Percentiles rank a stretch among this genome's conserved stretches.
Conservation (phyloP, 2,113 vertebrate genomes). For the Phylloscopus trochiloides region DNA sequence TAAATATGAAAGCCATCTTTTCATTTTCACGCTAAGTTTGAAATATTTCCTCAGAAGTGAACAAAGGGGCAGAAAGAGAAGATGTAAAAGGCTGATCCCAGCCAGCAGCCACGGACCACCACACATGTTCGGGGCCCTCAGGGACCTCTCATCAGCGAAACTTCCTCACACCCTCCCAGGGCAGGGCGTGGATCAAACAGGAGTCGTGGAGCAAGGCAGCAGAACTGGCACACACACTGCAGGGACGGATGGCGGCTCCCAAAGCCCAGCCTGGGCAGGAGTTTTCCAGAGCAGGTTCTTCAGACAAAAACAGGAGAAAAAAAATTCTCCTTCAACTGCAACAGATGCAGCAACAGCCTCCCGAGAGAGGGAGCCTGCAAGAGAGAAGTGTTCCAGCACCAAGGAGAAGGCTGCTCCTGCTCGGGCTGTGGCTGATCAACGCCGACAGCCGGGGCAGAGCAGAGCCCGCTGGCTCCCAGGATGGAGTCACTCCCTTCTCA, state of each 20-base stretch:
- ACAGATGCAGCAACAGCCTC: rapidly evolving
- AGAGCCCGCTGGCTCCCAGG: rapidly evolving
- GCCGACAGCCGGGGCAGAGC: background rate
- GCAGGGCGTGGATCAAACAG: background rate
- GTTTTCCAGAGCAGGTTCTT: rapidly evolving
- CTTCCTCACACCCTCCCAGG: background rate
- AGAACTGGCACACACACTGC: rapidly evolving
- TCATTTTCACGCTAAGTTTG: background rate
- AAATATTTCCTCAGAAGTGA: background rate
- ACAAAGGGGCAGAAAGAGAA: background rate
- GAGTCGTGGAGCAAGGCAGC: rapidly evolving
- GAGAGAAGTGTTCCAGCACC: rapidly evolving
- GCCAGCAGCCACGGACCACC: background rate
- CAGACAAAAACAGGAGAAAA: background rate
- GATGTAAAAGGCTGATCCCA: background rate
- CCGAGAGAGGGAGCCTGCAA: rapidly evolving
- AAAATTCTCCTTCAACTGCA: rapidly evolving
- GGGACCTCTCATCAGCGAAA: background rate
- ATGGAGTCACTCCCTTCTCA: background rate
- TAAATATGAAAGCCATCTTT: background rate
- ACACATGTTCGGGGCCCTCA: rapidly evolving
- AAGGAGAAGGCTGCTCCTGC: background rate
- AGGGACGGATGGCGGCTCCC: background rate
- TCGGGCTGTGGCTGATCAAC: background rate
- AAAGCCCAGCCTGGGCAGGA: background rate